Evolutionary conservation across 2,797 vertebrate species (phyloP), one percentile per base, ranked within the genome.

Genomic region (Pseudopleuronectes americanus): DNA sequence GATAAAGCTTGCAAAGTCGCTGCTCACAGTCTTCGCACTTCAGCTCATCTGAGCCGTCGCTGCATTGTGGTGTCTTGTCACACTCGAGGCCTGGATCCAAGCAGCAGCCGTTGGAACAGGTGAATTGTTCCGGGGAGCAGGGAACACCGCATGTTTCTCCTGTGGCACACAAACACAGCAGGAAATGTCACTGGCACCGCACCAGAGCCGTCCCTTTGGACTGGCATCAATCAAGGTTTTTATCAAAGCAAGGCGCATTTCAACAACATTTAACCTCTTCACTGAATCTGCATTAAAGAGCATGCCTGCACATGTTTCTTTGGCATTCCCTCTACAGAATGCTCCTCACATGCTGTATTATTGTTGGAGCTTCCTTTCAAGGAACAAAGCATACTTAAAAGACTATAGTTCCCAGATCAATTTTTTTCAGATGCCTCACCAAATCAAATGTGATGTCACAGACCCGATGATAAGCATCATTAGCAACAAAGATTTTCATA

Each of bases 21-120:
- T 69, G 80, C 97, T 95, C 89, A 99, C 98, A 91, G 8, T 86
- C 89, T 0, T 90, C 68, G 89, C 98, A 99, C 10, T 84, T 79
- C 4, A 71, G 36, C 87, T 99, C 97, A 0, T 99, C 97, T 0
- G 98, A 99, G n/a, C 78, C 69, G 7, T 99, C 97, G 0, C 24
- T 84, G 77, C 98, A 99, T 74, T 99, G 96, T 0, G 52, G 4
- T 0, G 62, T 76, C 14, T 87, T 77, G 26, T 99, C 98, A 53
- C 98, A 99, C 67, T 97, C 95, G 71, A 97, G 89, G 49, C 86
- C 94, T 14, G 89, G 90, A 51, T 95, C 93, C 70, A 99, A 91
- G 74, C 98, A 99, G 92, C 98, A 99, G 68, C 93, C 92, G 28
- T 96, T 94, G 1, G 64, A 58, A 77, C 98, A 99, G 47, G 65